A percentile compares a stretch with the other conserved stretches of the same genome.
Evolutionary conservation across 1,140 invertebrate genomes (phyloP).

Genomic region (Drosophila parvula): DNA sequence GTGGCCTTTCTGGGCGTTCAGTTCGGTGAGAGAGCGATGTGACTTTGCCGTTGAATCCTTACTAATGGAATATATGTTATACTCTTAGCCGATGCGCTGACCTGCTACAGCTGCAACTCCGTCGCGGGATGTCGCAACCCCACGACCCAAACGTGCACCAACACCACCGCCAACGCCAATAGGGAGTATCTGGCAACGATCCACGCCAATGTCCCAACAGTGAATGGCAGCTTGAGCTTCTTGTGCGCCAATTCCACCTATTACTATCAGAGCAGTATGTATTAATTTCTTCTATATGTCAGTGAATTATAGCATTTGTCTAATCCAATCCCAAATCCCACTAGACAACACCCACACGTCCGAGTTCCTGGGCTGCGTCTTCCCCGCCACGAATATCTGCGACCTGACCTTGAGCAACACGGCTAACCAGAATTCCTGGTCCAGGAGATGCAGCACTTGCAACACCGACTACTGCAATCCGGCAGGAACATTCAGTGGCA

Average conservation of each 20-base stretch:
- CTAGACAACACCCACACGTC: slow-evolving; percentile 8
- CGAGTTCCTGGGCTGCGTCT: slow-evolving; percentile 47
- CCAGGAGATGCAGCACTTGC: slow-evolving; percentile 15
- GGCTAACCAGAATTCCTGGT: background rate
- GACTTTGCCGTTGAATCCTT: background rate
- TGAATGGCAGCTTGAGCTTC: slow-evolving; percentile 19
- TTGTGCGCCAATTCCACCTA: slow-evolving; percentile 46
- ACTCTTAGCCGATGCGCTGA: slow-evolving; percentile 42
- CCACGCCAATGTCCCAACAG: slow-evolving; percentile 33
- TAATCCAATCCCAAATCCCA: background rate
- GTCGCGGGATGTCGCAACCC: slow-evolving; percentile 27
- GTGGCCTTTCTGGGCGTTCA: slow-evolving; percentile 46
- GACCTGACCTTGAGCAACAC: slow-evolving; percentile 8
- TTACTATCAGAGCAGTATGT: slow-evolving; percentile 19
- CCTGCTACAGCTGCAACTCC: slow-evolving; percentile 49
- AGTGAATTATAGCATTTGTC: background rate
- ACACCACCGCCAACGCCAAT: slow-evolving; percentile 50
- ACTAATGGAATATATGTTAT: slow-evolving; percentile 4
- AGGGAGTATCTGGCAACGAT: background rate
- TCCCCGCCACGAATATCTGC: slow-evolving; percentile 32
- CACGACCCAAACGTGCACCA: slow-evolving; percentile 30
- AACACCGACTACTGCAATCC: slow-evolving; percentile 46
- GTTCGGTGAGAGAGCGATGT: slow-evolving; percentile 38
- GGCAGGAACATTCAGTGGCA: slow-evolving; percentile 57
- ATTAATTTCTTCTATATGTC: background rate